Evolutionary conservation across 2,113 vertebrate genomes (phyloP), one percentile per base, ranked within the genome.

Genomic region (Muntiacus muntjak): DNA sequence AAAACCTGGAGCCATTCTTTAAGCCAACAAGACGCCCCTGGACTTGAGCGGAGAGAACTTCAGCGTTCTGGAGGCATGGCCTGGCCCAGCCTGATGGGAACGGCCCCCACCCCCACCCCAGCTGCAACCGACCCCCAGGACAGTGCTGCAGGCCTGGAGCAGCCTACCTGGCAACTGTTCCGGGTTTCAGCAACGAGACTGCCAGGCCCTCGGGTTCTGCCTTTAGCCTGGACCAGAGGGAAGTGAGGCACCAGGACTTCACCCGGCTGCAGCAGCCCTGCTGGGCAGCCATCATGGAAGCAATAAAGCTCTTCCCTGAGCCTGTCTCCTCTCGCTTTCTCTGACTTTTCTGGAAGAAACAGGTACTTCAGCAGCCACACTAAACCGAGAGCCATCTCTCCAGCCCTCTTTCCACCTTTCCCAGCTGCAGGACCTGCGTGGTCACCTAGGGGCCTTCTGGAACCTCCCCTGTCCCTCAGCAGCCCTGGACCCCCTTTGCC

Each of bases 241-340:
- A 79, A 74, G 40, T 50, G 40, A 97, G 93, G 85, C 76, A 45
- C 86, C 36, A 94, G 93, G 92, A 58, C 78, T 78, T 89, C 40
- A 28, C 60, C 64, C 57, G 93, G 88, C 92, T 21, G 33, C 2
- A 43, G 71, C 87, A 96, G 92, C 67, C 54, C 6, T 43, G 86
- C 76, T 30, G 54, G 89, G 95, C 83, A 97, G 91, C 96, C 85
- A 33, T 86, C 86, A 16, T 50, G 96, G 97, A 98, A 98, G 98
- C 98, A 98, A 98, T 98, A 98, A 98, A 98, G 98, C 93, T 96
- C 89, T 97, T 95, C 95, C 96, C 97, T 89, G 94, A 98, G 64
- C n/a, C 81, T 45, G 83, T 16, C 78, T 96, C 74, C 11, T 71
- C 87, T 93, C 28, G 33, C 62, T 64, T 93, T 86, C n/a, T 91